Evolutionary conservation across 2,113 vertebrate genomes (phyloP), one percentile per base, ranked within the genome.

Genomic region (Nothobranchius kuhntae): DNA sequence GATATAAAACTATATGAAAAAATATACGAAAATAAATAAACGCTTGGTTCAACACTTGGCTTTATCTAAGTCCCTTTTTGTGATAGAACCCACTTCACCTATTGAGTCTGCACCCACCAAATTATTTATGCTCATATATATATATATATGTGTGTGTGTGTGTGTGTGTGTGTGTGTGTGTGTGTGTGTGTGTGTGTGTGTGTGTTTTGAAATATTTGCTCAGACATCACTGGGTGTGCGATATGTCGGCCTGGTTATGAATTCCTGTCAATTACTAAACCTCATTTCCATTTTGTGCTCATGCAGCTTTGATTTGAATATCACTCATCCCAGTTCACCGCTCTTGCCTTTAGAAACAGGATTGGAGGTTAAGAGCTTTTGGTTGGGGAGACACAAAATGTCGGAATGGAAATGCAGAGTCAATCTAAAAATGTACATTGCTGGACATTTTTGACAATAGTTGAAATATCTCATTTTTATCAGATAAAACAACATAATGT

Each of bases 291-390:
- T 77, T 71, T 65, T 62, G 68, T 51, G 52, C 61, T 61, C 76
- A 60, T 69, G 73, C 72, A 68, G 82, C 81, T 84, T 81, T 77
- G 73, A 88, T 89, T 88, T 87, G 77, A 88, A 83, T 83, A 75
- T 79, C 69, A 75, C 73, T 84, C 81, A 42, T 81, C 79, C 75
- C 78, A 76, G 70, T 86, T 81, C 76, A 79, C 59, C 70, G 76
- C 72, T 78, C 59, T 44, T 76, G 65, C 66, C 60, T 74, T 84
- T 66, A 67, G 52, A 82, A 75, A 82, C 75, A 61, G 83, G 69
- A 73, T 58, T 71, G 85, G 75, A 81, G 78, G 77, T 75, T 61
- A 77, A 88, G 83, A 72, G 81, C 84, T 84, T 87, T 87, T 82
- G 75, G 75, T n/a, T 40, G 75, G 74, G 66, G 75, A 57, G 51